Conservation (phyloP, 2,113 vertebrate genomes). For the Leuciscus idus region DNA sequence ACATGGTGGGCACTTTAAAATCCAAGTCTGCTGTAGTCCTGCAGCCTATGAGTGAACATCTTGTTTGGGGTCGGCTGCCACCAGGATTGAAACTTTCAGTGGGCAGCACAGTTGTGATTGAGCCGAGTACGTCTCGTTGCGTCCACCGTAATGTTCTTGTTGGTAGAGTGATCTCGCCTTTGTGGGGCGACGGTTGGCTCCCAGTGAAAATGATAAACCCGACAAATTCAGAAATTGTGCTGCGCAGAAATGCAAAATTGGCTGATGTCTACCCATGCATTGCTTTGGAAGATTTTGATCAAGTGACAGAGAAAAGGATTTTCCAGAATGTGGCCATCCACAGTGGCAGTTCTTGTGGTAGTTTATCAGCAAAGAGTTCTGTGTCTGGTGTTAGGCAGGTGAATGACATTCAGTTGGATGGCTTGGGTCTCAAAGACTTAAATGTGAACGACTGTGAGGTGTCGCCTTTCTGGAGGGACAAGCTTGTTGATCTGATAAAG, state of each 20-base stretch:
- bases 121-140: conserved; percentile 21
- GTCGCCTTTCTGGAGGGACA: not conserved
- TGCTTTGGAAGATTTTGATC: too few relatives aligned
- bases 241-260: too few relatives aligned
- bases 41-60: conserved; percentile 42
- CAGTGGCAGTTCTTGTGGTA: not conserved
- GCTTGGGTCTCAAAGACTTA: conserved; percentile 28
- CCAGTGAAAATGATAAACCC: too few relatives aligned
- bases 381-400: not conserved
- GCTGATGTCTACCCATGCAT: too few relatives aligned
- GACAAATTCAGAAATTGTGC: too few relatives aligned
- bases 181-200: conserved; percentile 34
- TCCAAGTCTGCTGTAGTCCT: conserved; percentile 26
- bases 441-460: conserved; percentile 25
- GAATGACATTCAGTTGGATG: not conserved
- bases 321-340: too few relatives aligned
- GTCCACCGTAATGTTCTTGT: not conserved
- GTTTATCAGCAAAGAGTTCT: not conserved
- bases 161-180: not conserved
- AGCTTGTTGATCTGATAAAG: conserved; percentile 36
- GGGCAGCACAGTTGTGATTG: conserved; percentile 24
- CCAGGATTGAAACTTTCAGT: not conserved
- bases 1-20: not conserved
- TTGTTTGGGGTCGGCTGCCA: conserved; percentile 42
- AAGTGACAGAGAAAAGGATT: too few relatives aligned